Percentiles rank a stretch among this genome's conserved stretches.
These are phyloP conservation scores for Squalus acanthias DNA, from an alignment of 2,797 vertebrate genomes.

Conservation along the genomic window DNA sequence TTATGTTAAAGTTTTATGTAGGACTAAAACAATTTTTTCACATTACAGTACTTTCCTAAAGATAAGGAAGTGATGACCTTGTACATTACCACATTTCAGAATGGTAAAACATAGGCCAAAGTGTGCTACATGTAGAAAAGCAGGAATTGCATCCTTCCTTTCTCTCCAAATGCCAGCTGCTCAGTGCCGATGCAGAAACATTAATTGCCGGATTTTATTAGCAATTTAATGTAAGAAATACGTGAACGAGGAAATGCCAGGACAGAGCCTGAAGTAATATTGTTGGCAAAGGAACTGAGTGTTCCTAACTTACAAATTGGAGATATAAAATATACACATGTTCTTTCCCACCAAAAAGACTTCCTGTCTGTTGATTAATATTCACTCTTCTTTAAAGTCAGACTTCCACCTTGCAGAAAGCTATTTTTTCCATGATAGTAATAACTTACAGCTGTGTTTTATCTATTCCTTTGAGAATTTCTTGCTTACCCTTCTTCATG, in stretches of 20 bases:
- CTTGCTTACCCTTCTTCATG: neutral
- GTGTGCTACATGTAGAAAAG: neutral
- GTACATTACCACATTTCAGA: too few relatives aligned
- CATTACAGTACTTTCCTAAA: too few relatives aligned
- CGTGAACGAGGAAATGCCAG: neutral
- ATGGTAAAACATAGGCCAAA: too few relatives aligned
- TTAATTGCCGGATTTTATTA: neutral
- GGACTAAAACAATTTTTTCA: too few relatives aligned
- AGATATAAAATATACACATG: neutral
- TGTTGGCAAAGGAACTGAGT: neutral
- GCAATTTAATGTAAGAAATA: neutral
- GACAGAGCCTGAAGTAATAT: neutral
- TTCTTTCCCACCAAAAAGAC: neutral
- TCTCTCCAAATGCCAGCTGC: neutral
- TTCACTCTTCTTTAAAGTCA: neutral
- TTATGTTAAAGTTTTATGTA: too few relatives aligned
- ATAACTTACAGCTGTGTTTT: neutral
- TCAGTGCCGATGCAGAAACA: neutral
- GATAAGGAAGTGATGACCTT: too few relatives aligned
- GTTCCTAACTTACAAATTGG: neutral
- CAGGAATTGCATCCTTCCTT: neutral
- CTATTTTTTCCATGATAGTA: neutral
- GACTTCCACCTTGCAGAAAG: neutral
- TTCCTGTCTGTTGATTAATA: neutral
- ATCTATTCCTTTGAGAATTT: neutral